Evolutionary conservation across 2,113 vertebrate species (phyloP).

Genomic region (Cryptomyrus ogoouensis): DNA sequence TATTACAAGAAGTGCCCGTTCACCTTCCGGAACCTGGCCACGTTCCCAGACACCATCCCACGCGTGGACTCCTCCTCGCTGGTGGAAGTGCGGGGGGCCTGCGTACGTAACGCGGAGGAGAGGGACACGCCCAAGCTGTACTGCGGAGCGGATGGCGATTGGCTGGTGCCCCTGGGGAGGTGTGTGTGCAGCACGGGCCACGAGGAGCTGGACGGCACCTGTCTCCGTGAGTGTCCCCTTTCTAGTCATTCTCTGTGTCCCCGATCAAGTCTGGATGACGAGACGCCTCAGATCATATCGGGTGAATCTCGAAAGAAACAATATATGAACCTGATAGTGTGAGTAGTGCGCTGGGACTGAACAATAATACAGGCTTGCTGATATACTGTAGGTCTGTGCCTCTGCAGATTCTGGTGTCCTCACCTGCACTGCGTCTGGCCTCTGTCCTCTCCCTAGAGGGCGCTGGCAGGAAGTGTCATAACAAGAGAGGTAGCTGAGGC

Average conservation of each 20-base stretch:
- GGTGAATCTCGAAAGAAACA: background rate
- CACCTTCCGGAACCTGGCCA: conserved; percentile 81
- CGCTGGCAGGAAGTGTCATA: conserved; percentile 5
- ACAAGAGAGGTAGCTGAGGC: background rate
- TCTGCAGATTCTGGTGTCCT: background rate
- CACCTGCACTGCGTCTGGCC: background rate
- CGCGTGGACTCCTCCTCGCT: conserved; percentile 89
- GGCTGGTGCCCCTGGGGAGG: conserved; percentile 86
- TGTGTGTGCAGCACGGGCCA: conserved; percentile 89
- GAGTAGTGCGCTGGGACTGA: background rate
- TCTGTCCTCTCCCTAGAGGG: background rate
- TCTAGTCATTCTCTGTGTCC: background rate
- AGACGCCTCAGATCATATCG: background rate
- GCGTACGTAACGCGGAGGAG: conserved; percentile 86
- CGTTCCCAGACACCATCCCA: conserved; percentile 91
- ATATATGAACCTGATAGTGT: background rate
- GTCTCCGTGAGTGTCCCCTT: conserved; percentile 69
- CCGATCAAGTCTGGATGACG: background rate
- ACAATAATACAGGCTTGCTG: background rate
- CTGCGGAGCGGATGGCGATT: conserved; percentile 90
- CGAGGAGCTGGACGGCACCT: conserved; percentile 82
- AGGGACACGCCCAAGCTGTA: conserved; percentile 89
- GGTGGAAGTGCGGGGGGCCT: conserved; percentile 88
- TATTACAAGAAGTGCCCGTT: conserved; percentile 95
- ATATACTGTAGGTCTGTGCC: background rate